Conservation (phyloP, 1,140 invertebrate species). For the Penaeus chinensis region DNA sequence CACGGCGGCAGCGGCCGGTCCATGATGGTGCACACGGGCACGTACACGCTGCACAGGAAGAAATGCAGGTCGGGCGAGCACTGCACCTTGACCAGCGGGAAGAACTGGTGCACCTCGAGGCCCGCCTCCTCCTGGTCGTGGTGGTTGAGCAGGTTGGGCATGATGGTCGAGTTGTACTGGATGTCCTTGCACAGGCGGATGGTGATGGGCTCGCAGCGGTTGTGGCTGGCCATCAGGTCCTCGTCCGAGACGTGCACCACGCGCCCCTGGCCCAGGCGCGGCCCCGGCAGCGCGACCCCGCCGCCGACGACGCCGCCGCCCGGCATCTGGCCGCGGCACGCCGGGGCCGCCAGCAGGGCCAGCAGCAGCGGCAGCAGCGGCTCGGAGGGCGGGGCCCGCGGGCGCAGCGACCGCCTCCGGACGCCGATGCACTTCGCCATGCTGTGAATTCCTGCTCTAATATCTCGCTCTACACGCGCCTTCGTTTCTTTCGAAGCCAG, state of each 20-base stretch:
- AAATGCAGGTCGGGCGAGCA: conserved; percentile 94
- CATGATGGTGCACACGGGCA: conserved; percentile 94
- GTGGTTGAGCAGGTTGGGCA: conserved; percentile 94
- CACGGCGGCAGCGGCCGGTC: conserved; percentile 93
- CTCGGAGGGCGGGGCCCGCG: neutral
- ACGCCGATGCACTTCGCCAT: neutral
- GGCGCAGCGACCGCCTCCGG: neutral
- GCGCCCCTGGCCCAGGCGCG: neutral
- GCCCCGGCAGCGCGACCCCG: neutral
- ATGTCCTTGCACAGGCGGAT: conserved; percentile 93
- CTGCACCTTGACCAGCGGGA: conserved; percentile 94
- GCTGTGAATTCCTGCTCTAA: conserved; percentile 8
- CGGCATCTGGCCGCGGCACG: neutral
- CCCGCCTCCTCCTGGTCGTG: conserved; percentile 95
- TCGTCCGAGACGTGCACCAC: conserved; percentile 64
- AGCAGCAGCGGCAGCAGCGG: conserved; percentile 1
- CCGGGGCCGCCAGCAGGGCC: neutral
- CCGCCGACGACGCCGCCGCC: neutral
- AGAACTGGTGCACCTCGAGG: conserved; percentile 92
- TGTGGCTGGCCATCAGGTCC: conserved; percentile 78
- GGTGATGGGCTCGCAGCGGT: conserved; percentile 91
- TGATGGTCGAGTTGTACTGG: conserved; percentile 94
- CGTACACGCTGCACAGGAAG: conserved; percentile 96
- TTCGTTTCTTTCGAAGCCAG: neutral
- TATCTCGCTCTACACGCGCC: neutral